Evolutionary conservation across 1,140 invertebrate genomes (phyloP), one percentile per base, ranked within the genome.

Genomic region (Ceratina australensis): DNA sequence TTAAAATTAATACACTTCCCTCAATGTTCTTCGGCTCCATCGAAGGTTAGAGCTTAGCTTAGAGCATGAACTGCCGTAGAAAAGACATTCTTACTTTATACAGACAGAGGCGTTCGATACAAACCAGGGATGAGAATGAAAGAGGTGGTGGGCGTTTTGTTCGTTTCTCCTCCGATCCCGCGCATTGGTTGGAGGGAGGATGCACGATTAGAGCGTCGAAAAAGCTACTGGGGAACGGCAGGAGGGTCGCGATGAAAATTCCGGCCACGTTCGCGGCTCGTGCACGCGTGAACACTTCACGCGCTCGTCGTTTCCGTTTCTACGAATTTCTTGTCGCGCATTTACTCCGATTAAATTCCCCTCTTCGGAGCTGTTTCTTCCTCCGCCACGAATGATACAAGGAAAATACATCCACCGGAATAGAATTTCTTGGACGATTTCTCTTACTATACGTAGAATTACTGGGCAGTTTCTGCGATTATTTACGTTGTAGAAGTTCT

Each of bases 131-230:
- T 42, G 26, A n/a, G 49, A 15, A 26, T 22, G 15, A 13, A 12
- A 0, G 20, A 33, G 61, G 20, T 57, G 12, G 22, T 5, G 47
- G 50, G 16, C 16, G 20, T 66, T 50, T 20, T 42, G 15, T 47
- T 8, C n/a, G 20, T 1, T 20, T 22, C 20, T 20, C 16, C 13
- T 20, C 20, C 54, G 2, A 0, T 60, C 24, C 22, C 3, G 20
- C 33, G 33, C 33, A 10, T 42, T 42, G 33, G 33, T 0, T 42
- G 22, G n/a, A 26, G 16, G 16, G 12, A 33, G 10, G 57, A 63
- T 52, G 26, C 57, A 7, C 69, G 69, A 52, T 63, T 52, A 61
- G 59, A 72, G 59, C 24, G 28, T 69, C 28, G 52, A 24, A 66
- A 67, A 57, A 69, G 67, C n/a, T 68, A 72, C 42, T 28, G 33